Evolutionary conservation across 2,888 invertebrate genomes (phyloP).

Genomic region (Hecatera dysodea): DNA sequence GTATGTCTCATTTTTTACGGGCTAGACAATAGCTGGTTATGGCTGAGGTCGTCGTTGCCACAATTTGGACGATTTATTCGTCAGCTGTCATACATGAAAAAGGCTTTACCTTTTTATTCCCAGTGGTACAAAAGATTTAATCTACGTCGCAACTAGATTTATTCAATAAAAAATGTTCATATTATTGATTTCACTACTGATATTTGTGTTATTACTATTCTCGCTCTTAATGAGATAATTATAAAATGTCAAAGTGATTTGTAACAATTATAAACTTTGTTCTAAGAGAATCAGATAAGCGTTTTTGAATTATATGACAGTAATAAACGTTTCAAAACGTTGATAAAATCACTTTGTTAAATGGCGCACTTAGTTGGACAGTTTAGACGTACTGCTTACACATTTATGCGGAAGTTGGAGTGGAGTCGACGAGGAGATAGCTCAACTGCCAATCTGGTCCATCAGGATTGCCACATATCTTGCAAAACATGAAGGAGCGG

Average conservation of each 20-base stretch:
- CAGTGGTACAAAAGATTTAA: conserved; percentile 22
- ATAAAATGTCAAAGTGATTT: conserved; percentile 43
- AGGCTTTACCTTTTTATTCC: conserved; percentile 31
- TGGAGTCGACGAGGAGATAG: conserved; percentile 64
- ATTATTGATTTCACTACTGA: neutral
- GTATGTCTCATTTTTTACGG: conserved; percentile 49
- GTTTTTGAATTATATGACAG: conserved; percentile 41
- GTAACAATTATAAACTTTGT: conserved; percentile 48
- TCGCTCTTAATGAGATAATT: conserved; percentile 20
- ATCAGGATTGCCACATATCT: conserved; percentile 76
- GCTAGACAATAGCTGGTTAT: conserved; percentile 43
- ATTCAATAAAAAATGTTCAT: neutral
- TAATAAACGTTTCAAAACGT: conserved; percentile 49
- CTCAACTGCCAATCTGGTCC: conserved; percentile 75
- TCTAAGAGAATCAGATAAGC: conserved; percentile 37
- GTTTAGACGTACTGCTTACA: conserved; percentile 57
- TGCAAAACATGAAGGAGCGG: conserved; percentile 74
- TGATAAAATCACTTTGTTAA: conserved; percentile 46
- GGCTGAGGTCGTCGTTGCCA: conserved; percentile 30
- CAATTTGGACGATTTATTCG: conserved; percentile 47
- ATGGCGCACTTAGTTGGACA: conserved; percentile 45
- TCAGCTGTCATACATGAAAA: conserved; percentile 42
- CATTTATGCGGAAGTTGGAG: conserved; percentile 67
- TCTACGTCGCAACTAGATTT: conserved; percentile 24
- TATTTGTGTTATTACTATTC: conserved; percentile 3